A percentile compares a stretch with the other conserved stretches of the same genome.
Conservation (phyloP, 2,797 vertebrate species). For the Cuniculus paca region DNA sequence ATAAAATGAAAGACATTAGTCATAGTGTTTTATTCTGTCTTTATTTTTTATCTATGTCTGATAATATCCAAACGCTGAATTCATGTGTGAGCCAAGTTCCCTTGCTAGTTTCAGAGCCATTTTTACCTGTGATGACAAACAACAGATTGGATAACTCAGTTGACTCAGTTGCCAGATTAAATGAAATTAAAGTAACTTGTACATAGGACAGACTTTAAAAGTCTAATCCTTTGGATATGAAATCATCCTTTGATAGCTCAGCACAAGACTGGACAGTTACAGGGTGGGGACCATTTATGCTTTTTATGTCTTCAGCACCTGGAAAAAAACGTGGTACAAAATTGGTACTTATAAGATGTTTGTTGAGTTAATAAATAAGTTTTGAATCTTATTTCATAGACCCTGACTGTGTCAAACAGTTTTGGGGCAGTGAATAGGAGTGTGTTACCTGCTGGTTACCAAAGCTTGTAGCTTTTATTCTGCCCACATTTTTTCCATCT, state of each 20-base stretch:
- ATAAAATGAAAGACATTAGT: background rate
- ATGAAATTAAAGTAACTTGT: background rate
- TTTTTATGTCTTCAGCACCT: background rate
- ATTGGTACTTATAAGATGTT: background rate
- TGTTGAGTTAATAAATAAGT: background rate
- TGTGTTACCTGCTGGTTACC: background rate
- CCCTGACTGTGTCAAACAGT: background rate
- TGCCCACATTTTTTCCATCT: background rate
- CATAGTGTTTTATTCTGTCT: background rate
- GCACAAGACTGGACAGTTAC: background rate
- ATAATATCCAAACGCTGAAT: background rate
- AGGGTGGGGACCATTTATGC: background rate
- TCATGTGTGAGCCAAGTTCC: background rate
- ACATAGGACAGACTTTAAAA: background rate
- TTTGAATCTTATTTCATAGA: constrained; percentile 31
- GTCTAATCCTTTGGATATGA: background rate
- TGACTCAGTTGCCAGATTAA: background rate
- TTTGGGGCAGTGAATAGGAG: background rate
- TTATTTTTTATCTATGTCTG: background rate
- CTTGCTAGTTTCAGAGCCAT: background rate
- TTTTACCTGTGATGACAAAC: background rate
- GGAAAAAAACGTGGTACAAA: background rate
- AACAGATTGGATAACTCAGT: background rate
- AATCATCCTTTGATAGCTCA: background rate
- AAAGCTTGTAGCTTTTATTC: background rate